Evolutionary conservation across 2,113 vertebrate genomes (phyloP), one percentile per base, ranked within the genome.

Genomic region (Ivindomyrus marchei): DNA sequence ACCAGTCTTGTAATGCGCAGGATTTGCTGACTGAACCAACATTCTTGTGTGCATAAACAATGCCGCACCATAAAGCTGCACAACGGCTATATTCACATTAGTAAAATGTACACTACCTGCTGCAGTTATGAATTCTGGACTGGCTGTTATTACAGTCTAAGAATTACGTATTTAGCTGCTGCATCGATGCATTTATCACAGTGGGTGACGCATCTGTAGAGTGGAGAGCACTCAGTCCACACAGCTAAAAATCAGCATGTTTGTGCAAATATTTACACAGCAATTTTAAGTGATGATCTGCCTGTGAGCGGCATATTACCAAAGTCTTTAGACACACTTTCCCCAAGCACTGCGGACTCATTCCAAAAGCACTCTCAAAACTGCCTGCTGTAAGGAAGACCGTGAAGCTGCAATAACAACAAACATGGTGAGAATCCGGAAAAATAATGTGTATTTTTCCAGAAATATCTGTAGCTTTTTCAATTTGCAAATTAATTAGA

Each of bases 221-320:
- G 27, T 47, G 4, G 31, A 56, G 8, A 87, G 31, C 5, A 0
- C 36, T 3, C 53, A 5, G 27, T 62, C 27, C 50, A n/a, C 27
- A 45, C 53, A 11, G 53, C 53, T 62, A 21, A 56, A 70, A 36
- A 45, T 19, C 47, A n/a, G 53, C 42, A 42, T 62, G 88, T 90
- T 86, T 90, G 85, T 85, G 87, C 53, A 90, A 89, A 92, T 91
- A 91, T 94, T 93, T 94, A 92, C 87, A 45, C 86, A 39, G 89
- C 91, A 39, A 92, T 91, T 88, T 90, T 42, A 77, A 89, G 83
- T 90, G 91, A 94, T 91, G 77, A 87, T 36, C 47, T 91, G 52
- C 21, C 90, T 53, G 7, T 70, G 24, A 50, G 52, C 27, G 50
- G 88, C 88, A 80, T 93, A 80, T 88, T 80, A 85, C 27, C 17